A percentile compares a stretch with the other conserved stretches of the same genome.
Conservation (phyloP, 2,888 invertebrate species). For the Melinaea menophilus region DNA sequence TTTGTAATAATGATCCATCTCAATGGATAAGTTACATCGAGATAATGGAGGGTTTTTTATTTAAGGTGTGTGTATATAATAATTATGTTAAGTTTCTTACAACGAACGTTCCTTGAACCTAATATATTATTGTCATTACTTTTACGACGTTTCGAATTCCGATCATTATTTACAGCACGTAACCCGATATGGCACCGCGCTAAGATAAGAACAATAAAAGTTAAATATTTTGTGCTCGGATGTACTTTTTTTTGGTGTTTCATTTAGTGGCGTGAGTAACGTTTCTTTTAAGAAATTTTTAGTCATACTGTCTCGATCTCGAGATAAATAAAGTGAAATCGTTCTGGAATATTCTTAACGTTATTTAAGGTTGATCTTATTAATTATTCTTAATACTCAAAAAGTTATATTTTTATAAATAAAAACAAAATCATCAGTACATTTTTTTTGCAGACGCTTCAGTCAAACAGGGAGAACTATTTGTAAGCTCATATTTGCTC, state of each 20-base stretch:
- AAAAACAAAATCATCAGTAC: background rate
- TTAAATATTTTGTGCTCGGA: slow-evolving; percentile 19
- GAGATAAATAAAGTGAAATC: too few species aligned
- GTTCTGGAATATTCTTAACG: too few species aligned
- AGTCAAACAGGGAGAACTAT: slow-evolving; percentile 18
- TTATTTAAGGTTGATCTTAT: too few species aligned
- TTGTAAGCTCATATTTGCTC: slow-evolving; percentile 30
- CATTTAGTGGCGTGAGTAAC: slow-evolving; percentile 6
- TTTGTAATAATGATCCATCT: too few species aligned
- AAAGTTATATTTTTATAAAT: too few species aligned
- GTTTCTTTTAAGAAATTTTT: background rate
- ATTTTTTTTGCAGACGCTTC: slow-evolving; percentile 1
- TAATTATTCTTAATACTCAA: too few species aligned
- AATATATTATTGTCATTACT: slow-evolving; percentile 30
- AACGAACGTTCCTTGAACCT: slow-evolving; percentile 20
- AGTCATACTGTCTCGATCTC: too few species aligned
- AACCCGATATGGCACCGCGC: slow-evolving; percentile 30
- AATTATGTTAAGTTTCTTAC: slow-evolving; percentile 12
- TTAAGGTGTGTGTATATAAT: slow-evolving; percentile 11
- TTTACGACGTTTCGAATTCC: slow-evolving; percentile 27
- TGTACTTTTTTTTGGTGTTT: slow-evolving; percentile 13
- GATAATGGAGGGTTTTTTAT: background rate
- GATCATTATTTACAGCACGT: slow-evolving; percentile 35
- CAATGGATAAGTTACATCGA: background rate
- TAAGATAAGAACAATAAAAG: slow-evolving; percentile 21